These are phyloP conservation scores for Frankliniella intonsa DNA, from an alignment of 2,888 invertebrate species.

Conservation along the genomic window DNA sequence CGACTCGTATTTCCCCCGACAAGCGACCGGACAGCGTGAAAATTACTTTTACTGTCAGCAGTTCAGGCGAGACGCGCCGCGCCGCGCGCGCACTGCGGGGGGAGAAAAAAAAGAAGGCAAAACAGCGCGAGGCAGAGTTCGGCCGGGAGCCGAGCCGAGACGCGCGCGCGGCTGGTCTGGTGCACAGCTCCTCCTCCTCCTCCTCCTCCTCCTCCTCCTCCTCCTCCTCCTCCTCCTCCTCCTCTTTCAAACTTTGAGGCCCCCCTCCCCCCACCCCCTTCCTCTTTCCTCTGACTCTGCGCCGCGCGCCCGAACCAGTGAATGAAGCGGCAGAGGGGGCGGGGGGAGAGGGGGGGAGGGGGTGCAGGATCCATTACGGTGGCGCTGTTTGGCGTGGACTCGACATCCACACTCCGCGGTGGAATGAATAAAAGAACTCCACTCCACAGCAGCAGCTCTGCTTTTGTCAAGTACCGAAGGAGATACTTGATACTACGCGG, in stretches of 20 bases:
- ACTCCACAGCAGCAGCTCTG: too few species aligned
- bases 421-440: too few species aligned
- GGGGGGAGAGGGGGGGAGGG: background rate
- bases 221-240: background rate
- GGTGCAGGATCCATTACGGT: background rate
- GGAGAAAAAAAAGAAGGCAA: too few species aligned
- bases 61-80: too few species aligned
- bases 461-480: too few species aligned
- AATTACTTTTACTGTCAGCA: too few species aligned
- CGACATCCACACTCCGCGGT: background rate
- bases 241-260: background rate
- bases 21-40: too few species aligned
- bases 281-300: background rate
- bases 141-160: too few species aligned
- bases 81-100: too few species aligned
- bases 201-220: background rate
- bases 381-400: slow-evolving; percentile 1
- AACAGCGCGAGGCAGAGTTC: too few species aligned
- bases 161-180: background rate
- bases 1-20: too few species aligned
- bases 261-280: background rate
- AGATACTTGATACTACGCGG: too few species aligned
- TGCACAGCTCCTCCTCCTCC: background rate
- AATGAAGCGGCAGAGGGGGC: background rate
- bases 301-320: background rate